These are phyloP conservation scores for Pseudomyrmex pallidus DNA, from an alignment of 1,140 invertebrate genomes.

Conservation along the genomic window DNA sequence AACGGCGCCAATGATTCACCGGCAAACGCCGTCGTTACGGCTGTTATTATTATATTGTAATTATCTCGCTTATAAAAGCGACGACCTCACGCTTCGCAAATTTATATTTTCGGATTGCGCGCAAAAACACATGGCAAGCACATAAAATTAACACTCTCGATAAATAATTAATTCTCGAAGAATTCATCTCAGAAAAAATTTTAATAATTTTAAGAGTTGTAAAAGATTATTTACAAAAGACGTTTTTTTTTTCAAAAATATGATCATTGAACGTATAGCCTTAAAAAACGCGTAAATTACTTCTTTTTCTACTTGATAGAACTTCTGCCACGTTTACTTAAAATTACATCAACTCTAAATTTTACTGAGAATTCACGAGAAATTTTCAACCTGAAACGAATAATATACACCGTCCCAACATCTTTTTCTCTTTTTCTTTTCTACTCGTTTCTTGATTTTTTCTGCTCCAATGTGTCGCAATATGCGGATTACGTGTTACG, in stretches of 20 bases:
- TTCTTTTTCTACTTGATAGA: too few relatives aligned
- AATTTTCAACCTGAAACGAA: neutral
- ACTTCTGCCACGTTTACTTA: neutral
- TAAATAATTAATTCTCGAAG: conserved; percentile 47
- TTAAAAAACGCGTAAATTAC: too few relatives aligned
- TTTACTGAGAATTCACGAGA: neutral
- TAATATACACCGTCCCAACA: neutral
- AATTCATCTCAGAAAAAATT: neutral
- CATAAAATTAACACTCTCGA: conserved; percentile 47
- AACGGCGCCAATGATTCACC: conserved; percentile 50
- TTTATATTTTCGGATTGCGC: conserved; percentile 28
- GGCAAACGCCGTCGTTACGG: conserved; percentile 20
- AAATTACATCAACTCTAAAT: too few relatives aligned
- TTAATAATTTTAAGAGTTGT: too few relatives aligned
- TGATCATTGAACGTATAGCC: too few relatives aligned
- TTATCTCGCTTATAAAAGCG: conserved; percentile 40
- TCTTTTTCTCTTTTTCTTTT: neutral
- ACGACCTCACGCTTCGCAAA: conserved; percentile 13
- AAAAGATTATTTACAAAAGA: too few relatives aligned
- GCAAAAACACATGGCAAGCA: conserved; percentile 18
- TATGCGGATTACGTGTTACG: conserved; percentile 3
- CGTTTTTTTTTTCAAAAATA: too few relatives aligned
- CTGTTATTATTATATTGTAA: conserved; percentile 54
- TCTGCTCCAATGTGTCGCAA: conserved; percentile 22
- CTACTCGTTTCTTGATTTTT: conserved; percentile 1